Evolutionary conservation across 2,797 vertebrate species (phyloP), one percentile per base, ranked within the genome.

Genomic region (Mareca strepera): DNA sequence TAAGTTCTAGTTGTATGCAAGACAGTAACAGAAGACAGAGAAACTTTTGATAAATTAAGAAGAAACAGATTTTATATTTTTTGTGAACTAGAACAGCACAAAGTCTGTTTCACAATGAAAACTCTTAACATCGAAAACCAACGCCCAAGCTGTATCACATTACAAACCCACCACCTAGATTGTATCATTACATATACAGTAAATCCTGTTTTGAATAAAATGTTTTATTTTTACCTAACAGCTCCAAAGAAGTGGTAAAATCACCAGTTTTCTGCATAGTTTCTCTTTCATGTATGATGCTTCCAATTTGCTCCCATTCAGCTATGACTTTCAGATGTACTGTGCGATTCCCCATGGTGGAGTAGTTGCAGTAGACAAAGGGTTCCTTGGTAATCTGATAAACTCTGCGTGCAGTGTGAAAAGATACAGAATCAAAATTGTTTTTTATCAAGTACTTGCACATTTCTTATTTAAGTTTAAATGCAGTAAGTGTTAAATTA

Each of bases 301-400:
- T 83, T 2, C 88, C 93, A 9, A 10, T 17, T 60, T 93, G 93
- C 22, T 97, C 97, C 92, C 97, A 91, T 37, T 97, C 97, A 2
- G 96, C 98, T 63, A 98, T 93, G 0, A 99, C 98, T 86, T 98
- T 98, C 73, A 99, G 97, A 4, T 94, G 94, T 79, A 98, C 97
- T 0, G 97, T 98, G 96, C 98, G 98, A 88, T 98, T 98, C 50
- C 98, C 98, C 7, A 94, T 79, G 18, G 88, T 74, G 1, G 98
- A 90, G 90, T 98, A 99, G 92, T 98, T 97, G 79, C 97, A 98
- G 44, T 97, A 97, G 50, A 98, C 96, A 20, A 98, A 96, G 1
- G 98, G 97, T 12, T 98, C 97, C 33, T 97, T 97, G 11, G 98
- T 98, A n/a, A 98, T 95, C 90, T 98, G 97, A 88, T 98, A 97